Percentiles rank a stretch among this genome's conserved stretches.
Evolutionary conservation across 2,888 invertebrate genomes (phyloP).

Genomic region (Parnassius glacialis): DNA sequence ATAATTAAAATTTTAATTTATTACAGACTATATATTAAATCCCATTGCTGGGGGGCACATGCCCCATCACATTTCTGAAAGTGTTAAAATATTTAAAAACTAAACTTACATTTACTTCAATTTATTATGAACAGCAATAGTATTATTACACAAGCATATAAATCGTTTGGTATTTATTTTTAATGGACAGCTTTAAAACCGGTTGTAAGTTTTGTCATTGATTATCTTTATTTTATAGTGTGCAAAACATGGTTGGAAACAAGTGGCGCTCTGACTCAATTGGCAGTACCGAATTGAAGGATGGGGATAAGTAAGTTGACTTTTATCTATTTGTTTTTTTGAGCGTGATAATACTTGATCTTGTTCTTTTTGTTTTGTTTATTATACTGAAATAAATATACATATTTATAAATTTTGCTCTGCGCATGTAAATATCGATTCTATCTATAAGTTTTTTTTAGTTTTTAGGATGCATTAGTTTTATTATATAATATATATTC

Average conservation of each 20-base stretch:
- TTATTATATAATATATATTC: too few species aligned
- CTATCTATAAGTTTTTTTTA: too few species aligned
- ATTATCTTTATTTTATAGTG: constrained; percentile 36
- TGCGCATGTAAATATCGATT: too few species aligned
- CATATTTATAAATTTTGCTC: too few species aligned
- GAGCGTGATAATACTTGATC: background rate
- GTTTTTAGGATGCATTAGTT: too few species aligned
- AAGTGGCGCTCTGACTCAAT: constrained; percentile 59
- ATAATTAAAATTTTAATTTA: too few species aligned
- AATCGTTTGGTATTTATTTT: background rate
- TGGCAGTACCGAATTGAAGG: constrained; percentile 44
- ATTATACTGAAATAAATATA: background rate
- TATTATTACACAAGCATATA: background rate
- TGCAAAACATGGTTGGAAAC: constrained; percentile 57
- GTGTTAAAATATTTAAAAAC: too few species aligned
- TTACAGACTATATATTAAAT: too few species aligned
- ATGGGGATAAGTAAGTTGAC: constrained; percentile 52
- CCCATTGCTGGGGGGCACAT: too few species aligned
- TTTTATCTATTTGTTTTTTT: constrained; percentile 1
- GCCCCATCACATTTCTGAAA: too few species aligned
- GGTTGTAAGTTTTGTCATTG: constrained; percentile 1
- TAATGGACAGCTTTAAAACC: constrained; percentile 1
- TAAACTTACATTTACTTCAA: too few species aligned
- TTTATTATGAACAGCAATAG: too few species aligned
- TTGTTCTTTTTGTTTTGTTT: constrained; percentile 1